Percentiles rank a stretch among this genome's conserved stretches.
These are phyloP conservation scores for Phymanthus crucifer DNA, from an alignment of 92 coral and sea anemone genomes.

Conservation along the genomic window DNA sequence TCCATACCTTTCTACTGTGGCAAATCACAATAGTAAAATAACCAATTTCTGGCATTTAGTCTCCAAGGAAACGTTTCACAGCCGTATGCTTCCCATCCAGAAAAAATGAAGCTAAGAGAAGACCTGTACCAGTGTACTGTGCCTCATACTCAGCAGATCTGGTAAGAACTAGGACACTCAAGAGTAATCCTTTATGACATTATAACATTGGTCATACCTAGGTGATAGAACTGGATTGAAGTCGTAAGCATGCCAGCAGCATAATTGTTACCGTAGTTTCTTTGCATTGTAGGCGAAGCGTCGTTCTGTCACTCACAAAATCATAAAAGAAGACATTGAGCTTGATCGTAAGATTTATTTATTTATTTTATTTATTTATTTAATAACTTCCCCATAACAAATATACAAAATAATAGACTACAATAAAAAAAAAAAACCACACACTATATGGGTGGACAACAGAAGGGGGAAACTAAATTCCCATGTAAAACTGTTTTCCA, in stretches of 20 bases:
- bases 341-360: constrained; percentile 56
- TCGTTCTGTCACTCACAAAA: constrained; percentile 36
- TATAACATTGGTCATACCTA: no score
- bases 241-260: neutral
- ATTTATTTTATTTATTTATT: no score
- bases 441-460: no score
- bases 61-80: constrained; percentile 32
- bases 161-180: constrained; percentile 47
- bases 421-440: no score
- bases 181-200: no score
- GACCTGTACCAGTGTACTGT: constrained; percentile 72
- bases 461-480: no score
- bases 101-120: constrained; percentile 47
- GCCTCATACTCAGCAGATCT: constrained; percentile 60
- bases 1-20: no score
- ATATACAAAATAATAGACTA: no score
- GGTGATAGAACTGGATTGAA: no score
- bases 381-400: no score
- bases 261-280: neutral
- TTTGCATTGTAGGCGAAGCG: constrained; percentile 29
- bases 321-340: constrained; percentile 59
- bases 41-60: neutral
- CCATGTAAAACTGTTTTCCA: no score
- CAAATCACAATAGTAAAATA: neutral
- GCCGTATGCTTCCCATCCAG: constrained; percentile 28